Percentiles rank a stretch among this genome's conserved stretches.
These are phyloP conservation scores for Aelia acuminata DNA, from an alignment of 2,888 invertebrate genomes.

Conservation along the genomic window DNA sequence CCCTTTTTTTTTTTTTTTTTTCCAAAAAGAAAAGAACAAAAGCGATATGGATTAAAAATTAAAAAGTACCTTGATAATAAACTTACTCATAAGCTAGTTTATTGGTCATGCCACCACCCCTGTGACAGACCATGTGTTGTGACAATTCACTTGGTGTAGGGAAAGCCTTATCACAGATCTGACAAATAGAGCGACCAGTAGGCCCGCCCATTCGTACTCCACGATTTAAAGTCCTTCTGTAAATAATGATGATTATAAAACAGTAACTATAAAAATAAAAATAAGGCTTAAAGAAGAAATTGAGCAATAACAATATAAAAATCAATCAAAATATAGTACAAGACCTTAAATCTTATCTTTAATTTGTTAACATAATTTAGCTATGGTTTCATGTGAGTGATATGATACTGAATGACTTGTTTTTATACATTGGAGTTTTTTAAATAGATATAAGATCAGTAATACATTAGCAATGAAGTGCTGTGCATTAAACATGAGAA, in stretches of 20 bases:
- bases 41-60: not conserved
- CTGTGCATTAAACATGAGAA: too few relatives aligned
- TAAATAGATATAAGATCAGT: too few relatives aligned
- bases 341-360: too few relatives aligned
- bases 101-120: constrained; percentile 70
- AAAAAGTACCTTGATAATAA: not conserved
- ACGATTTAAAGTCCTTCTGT: constrained; percentile 31
- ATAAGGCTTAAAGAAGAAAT: not conserved
- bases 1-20: too few relatives aligned
- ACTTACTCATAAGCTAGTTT: constrained; percentile 70
- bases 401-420: too few relatives aligned
- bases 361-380: too few relatives aligned
- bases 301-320: not conserved
- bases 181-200: constrained; percentile 66
- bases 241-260: not conserved
- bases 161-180: constrained; percentile 72
- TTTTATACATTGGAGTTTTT: too few relatives aligned
- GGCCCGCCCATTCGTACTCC: constrained; percentile 64
- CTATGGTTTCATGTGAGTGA: too few relatives aligned
- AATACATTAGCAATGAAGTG: too few relatives aligned
- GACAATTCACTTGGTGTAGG: constrained; percentile 71
- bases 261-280: not conserved
- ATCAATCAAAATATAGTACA: too few relatives aligned
- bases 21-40: not conserved
- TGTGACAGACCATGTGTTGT: constrained; percentile 72